Evolutionary conservation across 2,113 vertebrate species (phyloP), one percentile per base, ranked within the genome.

Genomic region (Heterotilapia buettikoferi): DNA sequence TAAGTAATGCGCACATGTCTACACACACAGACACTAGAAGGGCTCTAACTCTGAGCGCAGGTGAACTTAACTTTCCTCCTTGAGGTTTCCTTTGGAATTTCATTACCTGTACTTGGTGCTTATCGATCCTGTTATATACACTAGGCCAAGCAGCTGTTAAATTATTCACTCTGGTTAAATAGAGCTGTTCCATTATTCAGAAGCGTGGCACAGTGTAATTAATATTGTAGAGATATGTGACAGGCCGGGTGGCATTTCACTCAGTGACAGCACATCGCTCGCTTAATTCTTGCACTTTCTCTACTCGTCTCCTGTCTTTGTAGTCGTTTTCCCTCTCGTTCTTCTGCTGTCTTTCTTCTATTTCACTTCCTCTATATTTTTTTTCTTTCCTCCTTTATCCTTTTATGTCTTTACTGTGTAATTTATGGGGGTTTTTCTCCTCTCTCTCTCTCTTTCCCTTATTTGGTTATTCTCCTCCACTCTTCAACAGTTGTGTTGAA

Each of bases 131-230:
- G 91, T 96, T 95, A 95, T 95, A 96, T 94, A 96, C 95, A 97
- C 95, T 93, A 89, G 92, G 90, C 92, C 94, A 94, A 93, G 93
- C 92, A 92, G 88, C 90, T 94, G 88, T 90, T 97, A 96, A 97
- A 97, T 97, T 94, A 97, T 97, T 96, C 95, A 97, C 87, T 84
- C 87, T 95, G 92, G 96, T 96, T 97, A 97, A 97, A 96, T 96
- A 96, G 95, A 94, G 86, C 94, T 95, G 90, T 94, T 97, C 94
- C 96, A 97, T 97, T 96, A 97, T 97, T 97, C 94, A 97, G 87
- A 85, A 94, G 92, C 82, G 45, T 96, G 93, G 93, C 95, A 94
- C 93, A 90, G 90, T 96, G 96, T 97, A 97, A 97, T 97, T 97
- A 97, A 97, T 97, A 96, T 97, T 96, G 95, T 95, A 96, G 96